Evolutionary conservation across 2,888 invertebrate genomes (phyloP), one percentile per base, ranked within the genome.

Genomic region (Neocrepidodera transversa): DNA sequence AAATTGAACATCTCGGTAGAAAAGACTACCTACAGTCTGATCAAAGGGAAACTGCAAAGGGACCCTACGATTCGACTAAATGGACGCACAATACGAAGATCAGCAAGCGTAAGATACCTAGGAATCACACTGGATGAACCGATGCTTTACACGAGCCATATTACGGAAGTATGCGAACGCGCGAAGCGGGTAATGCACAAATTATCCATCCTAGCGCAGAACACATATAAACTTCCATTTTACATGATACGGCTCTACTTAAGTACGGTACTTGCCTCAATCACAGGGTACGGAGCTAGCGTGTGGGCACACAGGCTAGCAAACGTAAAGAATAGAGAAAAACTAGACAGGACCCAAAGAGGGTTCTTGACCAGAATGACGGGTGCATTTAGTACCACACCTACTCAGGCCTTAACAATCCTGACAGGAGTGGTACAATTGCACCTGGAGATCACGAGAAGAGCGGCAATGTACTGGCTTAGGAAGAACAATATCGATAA

Each of bases 301-400:
- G 52, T 38, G 10, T 23, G 23, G 23, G 23, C 23, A 3, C 52
- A 52, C 11, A 40, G 52, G n/a, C 40, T 52, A 18, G 13, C 1
- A 1, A 28, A 32, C 5, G 2, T 11, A 1, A 52, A 52, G 26
- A 14, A 28, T 10, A 40, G n/a, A 18, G 11, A 53, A n/a, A 28
- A 17, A 7, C 7, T 43, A 2, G n/a, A 36, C 1, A 43, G 18
- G 13, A 36, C 53, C 1, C 53, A 52, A 45, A 53, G 45, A 35
- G 53, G 53, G 8, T 35, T 53, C 20, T 18, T 53, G 0, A 28
- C 13, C 28, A 28, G 53, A 28, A 18, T 45, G 23, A 53, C 32
- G 2, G 51, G 51, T 1, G 51, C 51, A 1, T 36, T 40, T 16
- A 4, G 26, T 2, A 51, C 51, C 2, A 28, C 32, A 2, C 18